Evolutionary conservation across 2,888 invertebrate genomes (phyloP).

Genomic region (Gastrophysa polygoni): DNA sequence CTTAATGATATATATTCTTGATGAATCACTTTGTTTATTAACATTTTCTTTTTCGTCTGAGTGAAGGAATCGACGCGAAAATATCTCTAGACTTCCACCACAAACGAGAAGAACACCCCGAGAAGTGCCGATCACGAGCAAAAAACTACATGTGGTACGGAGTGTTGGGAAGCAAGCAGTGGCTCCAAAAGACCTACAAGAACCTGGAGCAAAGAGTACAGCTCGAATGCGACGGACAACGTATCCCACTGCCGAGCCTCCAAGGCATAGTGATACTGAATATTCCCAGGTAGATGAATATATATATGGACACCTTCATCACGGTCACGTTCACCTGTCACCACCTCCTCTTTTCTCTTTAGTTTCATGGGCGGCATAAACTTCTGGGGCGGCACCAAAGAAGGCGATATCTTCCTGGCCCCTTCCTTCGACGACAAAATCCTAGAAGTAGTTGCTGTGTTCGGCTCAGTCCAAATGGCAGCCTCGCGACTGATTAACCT

Average conservation of each 20-base stretch:
- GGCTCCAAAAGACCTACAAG: slow-evolving; percentile 89
- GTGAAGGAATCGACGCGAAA: slow-evolving; percentile 88
- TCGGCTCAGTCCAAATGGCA: slow-evolving; percentile 97
- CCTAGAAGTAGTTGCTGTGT: slow-evolving; percentile 96
- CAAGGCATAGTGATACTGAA: slow-evolving; percentile 97
- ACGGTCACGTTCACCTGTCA: too few relatives aligned
- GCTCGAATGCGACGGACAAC: slow-evolving; percentile 93
- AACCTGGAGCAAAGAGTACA: slow-evolving; percentile 95
- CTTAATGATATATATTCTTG: too few relatives aligned
- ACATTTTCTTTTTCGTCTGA: background rate
- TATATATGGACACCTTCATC: too few relatives aligned
- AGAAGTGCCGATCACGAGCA: slow-evolving; percentile 92
- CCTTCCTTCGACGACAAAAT: slow-evolving; percentile 96
- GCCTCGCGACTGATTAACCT: slow-evolving; percentile 93
- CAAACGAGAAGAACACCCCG: slow-evolving; percentile 95
- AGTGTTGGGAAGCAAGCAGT: slow-evolving; percentile 78
- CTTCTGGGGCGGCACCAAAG: slow-evolving; percentile 96
- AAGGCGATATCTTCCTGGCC: slow-evolving; percentile 88
- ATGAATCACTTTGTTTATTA: too few relatives aligned
- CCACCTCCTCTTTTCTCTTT: too few relatives aligned
- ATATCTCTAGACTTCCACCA: slow-evolving; percentile 96
- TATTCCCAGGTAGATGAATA: slow-evolving; percentile 88
- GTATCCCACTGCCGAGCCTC: slow-evolving; percentile 92
- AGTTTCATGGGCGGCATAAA: slow-evolving; percentile 99
- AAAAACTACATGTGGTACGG: slow-evolving; percentile 97